Evolutionary conservation across 2,888 invertebrate species (phyloP).

Genomic region (Toxonevra muliebris): DNA sequence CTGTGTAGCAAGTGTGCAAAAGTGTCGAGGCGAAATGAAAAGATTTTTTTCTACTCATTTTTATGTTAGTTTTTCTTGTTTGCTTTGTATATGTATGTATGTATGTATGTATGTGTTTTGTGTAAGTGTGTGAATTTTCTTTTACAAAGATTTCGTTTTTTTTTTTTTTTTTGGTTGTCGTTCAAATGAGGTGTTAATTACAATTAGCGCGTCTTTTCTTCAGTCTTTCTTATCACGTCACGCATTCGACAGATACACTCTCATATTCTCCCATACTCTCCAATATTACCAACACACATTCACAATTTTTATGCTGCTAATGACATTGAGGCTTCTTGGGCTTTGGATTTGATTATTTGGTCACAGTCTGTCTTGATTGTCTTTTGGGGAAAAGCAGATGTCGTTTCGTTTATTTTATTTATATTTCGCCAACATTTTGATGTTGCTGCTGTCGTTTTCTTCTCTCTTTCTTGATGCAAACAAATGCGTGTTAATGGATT

Average conservation of each 20-base stretch:
- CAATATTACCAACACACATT: neutral
- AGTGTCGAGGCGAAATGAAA: constrained; percentile 1
- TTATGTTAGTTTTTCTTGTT: too few relatives aligned
- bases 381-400: constrained; percentile 3
- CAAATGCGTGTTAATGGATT: constrained; percentile 23
- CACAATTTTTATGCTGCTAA: neutral
- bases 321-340: too few relatives aligned
- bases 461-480: neutral
- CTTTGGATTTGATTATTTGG: constrained; percentile 20
- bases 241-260: neutral
- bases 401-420: too few relatives aligned
- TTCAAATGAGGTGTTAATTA: constrained; percentile 28
- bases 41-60: too few relatives aligned
- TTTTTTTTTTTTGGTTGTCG: neutral
- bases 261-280: neutral
- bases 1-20: constrained; percentile 19
- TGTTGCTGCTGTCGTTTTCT: too few relatives aligned
- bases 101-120: too few relatives aligned
- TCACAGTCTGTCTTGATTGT: constrained; percentile 24
- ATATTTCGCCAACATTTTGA: too few relatives aligned
- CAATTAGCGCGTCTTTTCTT: constrained; percentile 17
- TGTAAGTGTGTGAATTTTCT: too few relatives aligned
- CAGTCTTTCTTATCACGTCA: constrained; percentile 6
- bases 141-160: constrained; percentile 2
- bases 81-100: too few relatives aligned